Base-by-base conservation (phyloP, 2,113 vertebrate genomes). In the Chauna torquata region DNA sequence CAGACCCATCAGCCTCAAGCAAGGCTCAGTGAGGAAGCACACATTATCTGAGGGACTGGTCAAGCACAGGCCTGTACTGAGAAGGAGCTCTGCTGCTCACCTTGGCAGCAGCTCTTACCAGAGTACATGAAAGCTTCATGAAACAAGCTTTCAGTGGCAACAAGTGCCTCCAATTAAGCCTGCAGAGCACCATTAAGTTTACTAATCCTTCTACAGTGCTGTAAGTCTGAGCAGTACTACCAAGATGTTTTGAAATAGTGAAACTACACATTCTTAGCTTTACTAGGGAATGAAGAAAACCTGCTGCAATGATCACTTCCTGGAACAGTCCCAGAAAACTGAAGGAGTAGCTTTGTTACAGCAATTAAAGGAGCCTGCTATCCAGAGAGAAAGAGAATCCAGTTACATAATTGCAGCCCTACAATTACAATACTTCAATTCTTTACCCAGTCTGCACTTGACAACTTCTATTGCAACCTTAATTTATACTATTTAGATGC, bases 341-440 rank as follows among this genome's bases (percentile, higher is more conserved):
- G 94, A 97, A 97, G 94, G 96, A 97, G 92, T 89, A 97, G 97
- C 96, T 98, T 93, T 96, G 96, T 98, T 97, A 97, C 86, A 96
- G 95, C 96, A 96, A 97, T 96, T 97, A 98, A 98, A 97, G 93
- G 80, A 97, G 94, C 76, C 94, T 89, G 96, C 96, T 95, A 96
- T 75, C 93, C 90, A 97, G 84, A 64, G 59, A 94, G 92, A 94
- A 94, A 92, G 94, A 95, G 81, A 94, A 95, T 75, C 85, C 50
- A 55, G 96, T 98, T 98, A 98, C 96, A 97, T 98, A 98, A 98
- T 93, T 88, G 71, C 70, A 89, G 91, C 92, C 97, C 94, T 96
- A 88, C 96, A 97, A 97, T 97, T 97, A 98, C 96, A 98, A 97
- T 92, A 87, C 92, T 97, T 90, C 94, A 94, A 97, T 98, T 98